Percentiles rank a stretch among this genome's conserved stretches.
phyloP scores from a whole-genome alignment of 1,140 invertebrate genomes.

The Sipha flava region DNA sequence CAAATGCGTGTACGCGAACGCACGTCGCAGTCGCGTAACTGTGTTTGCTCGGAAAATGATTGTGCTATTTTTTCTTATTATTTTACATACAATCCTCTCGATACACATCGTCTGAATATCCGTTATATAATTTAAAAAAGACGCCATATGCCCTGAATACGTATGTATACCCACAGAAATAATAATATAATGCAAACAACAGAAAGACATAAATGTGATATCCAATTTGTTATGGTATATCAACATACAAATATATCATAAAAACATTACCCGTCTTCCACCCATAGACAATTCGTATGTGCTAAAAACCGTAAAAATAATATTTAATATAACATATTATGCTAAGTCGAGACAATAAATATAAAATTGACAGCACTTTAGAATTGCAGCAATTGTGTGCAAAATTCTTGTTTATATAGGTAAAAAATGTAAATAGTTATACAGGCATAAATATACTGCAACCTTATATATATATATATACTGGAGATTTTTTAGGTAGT shows the following conservation, averaged over 20 bases:
- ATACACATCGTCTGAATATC: not conserved
- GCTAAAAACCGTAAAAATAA: not conserved
- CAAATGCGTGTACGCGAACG: not conserved
- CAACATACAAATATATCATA: not conserved
- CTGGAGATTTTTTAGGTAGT: no score
- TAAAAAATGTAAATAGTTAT: no score
- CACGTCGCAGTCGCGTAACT: not conserved
- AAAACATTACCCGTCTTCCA: not conserved
- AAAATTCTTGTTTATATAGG: no score
- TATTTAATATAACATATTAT: no score
- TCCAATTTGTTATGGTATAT: slow-evolving; percentile 2
- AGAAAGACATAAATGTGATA: not conserved
- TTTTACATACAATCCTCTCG: not conserved
- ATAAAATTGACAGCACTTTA: no score
- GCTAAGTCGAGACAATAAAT: no score
- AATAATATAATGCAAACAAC: not conserved
- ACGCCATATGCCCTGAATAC: not conserved
- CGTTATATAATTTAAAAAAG: not conserved
- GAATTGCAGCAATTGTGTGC: no score
- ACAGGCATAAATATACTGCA: no score
- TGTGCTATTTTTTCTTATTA: not conserved
- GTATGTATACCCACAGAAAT: not conserved
- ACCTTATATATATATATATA: no score
- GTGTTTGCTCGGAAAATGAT: not conserved
- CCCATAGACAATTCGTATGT: not conserved